A percentile compares a stretch with the other conserved stretches of the same genome.
These are phyloP conservation scores for Girardinichthys multiradiatus DNA, from an alignment of 2,113 vertebrate genomes.

Conservation along the genomic window DNA sequence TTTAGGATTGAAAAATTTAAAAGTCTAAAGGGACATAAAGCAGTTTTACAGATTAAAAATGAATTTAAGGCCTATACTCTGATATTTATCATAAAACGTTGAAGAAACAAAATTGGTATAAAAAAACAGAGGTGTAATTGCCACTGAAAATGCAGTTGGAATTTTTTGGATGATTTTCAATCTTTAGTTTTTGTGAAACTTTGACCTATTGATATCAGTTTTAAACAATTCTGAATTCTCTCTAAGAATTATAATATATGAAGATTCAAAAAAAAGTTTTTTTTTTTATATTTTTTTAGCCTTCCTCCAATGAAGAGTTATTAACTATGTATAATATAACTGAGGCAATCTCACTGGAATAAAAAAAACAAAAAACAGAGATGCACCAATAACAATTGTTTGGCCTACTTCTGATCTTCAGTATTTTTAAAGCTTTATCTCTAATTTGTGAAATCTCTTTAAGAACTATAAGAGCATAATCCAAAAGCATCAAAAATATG, in stretches of 20 bases:
- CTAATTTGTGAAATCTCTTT: background rate
- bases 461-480: background rate
- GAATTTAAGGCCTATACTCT: constrained; percentile 51
- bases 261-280: too few relatives aligned
- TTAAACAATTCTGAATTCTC: too few relatives aligned
- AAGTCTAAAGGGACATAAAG: constrained; percentile 44
- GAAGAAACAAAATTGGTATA: background rate
- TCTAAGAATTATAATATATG: too few relatives aligned
- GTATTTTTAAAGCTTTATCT: background rate
- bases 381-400: background rate
- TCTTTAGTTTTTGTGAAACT: too few relatives aligned
- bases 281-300: too few relatives aligned
- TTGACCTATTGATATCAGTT: too few relatives aligned
- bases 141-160: too few relatives aligned
- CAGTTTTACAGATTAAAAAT: constrained; percentile 44
- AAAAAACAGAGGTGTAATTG: background rate
- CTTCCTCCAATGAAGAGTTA: too few relatives aligned
- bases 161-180: too few relatives aligned
- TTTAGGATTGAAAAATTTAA: constrained; percentile 67
- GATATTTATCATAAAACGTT: constrained; percentile 49
- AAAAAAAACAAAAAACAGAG: background rate
- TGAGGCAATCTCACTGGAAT: too few relatives aligned
- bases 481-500: background rate
- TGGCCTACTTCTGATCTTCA: background rate
- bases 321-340: too few relatives aligned